These are phyloP conservation scores for Maconellicoccus hirsutus DNA, from an alignment of 1,140 invertebrate genomes.

Conservation along the genomic window DNA sequence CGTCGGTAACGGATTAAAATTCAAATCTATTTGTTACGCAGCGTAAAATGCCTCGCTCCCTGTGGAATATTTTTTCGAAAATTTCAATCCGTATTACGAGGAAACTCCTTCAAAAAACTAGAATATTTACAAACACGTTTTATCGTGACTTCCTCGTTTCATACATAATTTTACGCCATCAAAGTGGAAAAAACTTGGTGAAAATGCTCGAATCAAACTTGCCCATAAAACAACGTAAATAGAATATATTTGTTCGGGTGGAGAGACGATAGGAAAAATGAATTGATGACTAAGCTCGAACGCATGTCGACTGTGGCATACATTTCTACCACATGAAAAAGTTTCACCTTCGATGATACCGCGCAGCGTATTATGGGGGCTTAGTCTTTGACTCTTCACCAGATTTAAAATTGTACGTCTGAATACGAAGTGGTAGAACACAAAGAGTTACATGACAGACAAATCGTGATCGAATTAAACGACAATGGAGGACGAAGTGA, in stretches of 20 bases:
- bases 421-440: background rate
- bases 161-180: background rate
- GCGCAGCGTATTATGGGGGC: no score
- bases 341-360: background rate
- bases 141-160: background rate
- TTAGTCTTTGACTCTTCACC: no score
- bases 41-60: no score
- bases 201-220: background rate
- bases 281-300: background rate
- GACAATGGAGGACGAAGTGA: constrained; percentile 7
- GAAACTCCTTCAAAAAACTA: background rate
- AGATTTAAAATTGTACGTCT: background rate
- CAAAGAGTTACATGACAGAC: background rate
- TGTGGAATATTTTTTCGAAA: no score
- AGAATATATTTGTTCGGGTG: background rate
- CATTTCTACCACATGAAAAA: background rate
- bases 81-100: no score
- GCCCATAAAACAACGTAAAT: background rate
- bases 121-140: background rate
- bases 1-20: no score
- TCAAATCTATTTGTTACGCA: no score
- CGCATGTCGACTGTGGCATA: background rate
- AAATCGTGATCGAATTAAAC: constrained; percentile 5
- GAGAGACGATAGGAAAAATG: background rate
- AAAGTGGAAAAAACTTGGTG: background rate